These are phyloP conservation scores for Chelidonichthys spinosus DNA, from an alignment of 2,797 vertebrate species.

Conservation along the genomic window DNA sequence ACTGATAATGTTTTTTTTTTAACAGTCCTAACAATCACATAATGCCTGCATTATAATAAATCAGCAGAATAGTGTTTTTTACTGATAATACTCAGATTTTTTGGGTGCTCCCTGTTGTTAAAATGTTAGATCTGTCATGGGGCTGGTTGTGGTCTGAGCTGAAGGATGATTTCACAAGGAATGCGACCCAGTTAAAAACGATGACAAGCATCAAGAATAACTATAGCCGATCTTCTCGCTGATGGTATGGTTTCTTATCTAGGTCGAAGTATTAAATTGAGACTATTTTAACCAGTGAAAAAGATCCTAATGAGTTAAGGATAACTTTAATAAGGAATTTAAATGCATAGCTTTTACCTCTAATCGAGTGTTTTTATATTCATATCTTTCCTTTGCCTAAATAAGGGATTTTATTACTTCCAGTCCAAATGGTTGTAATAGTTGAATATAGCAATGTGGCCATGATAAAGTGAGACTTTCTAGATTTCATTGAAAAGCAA, in stretches of 20 bases:
- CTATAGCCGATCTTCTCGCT: not conserved
- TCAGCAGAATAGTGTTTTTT: no score
- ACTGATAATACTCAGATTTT: no score
- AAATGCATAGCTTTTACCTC: not conserved
- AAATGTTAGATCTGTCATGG: no score
- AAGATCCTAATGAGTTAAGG: no score
- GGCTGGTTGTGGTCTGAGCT: not conserved
- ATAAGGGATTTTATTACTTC: not conserved
- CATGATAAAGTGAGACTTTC: constrained; percentile 6
- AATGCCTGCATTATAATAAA: no score
- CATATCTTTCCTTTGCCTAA: not conserved
- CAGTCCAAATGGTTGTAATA: not conserved
- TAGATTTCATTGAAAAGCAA: constrained; percentile 20
- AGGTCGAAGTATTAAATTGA: not conserved
- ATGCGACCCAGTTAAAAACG: no score
- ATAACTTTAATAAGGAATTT: not conserved
- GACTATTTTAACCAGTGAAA: not conserved
- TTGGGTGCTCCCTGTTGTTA: no score
- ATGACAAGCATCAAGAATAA: no score
- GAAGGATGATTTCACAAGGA: not conserved
- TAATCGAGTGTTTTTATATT: not conserved
- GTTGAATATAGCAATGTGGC: not conserved
- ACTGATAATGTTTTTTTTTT: no score
- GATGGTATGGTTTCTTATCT: not conserved
- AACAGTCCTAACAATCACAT: no score